phyloP scores from a whole-genome alignment of 2,888 invertebrate genomes.

The Dasysyrphus albostriatus region DNA sequence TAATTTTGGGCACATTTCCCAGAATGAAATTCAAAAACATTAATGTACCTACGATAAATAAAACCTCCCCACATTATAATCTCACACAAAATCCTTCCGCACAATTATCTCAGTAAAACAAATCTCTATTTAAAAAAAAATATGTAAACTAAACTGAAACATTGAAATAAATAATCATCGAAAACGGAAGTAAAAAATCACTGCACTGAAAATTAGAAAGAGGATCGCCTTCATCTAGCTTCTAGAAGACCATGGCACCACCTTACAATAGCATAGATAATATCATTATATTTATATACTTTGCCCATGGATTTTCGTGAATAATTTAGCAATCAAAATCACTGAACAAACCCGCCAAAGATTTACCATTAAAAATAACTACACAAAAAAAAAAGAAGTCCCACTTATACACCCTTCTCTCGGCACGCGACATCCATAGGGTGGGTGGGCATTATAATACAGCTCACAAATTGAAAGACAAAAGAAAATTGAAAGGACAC shows the following conservation, averaged over 20 bases:
- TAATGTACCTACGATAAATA: neutral
- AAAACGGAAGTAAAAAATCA: conserved; percentile 69
- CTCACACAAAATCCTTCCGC: conserved; percentile 14
- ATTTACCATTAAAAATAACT: conserved; percentile 61
- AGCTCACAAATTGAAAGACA: conserved; percentile 71
- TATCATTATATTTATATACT: conserved; percentile 56
- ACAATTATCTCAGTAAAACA: conserved; percentile 50
- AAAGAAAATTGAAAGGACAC: conserved; percentile 72
- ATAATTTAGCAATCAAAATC: conserved; percentile 74
- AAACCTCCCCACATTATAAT: conserved; percentile 1
- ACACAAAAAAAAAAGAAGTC: neutral
- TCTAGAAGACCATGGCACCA: neutral
- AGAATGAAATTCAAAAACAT: neutral
- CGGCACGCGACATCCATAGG: conserved; percentile 11
- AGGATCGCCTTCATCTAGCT: neutral
- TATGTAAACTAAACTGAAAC: conserved; percentile 51
- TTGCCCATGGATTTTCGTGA: conserved; percentile 56
- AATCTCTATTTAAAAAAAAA: conserved; percentile 36
- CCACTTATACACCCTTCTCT: neutral
- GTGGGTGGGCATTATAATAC: neutral
- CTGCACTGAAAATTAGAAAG: conserved; percentile 45
- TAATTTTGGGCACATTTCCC: neutral
- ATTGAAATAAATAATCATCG: conserved; percentile 62
- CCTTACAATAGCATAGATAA: conserved; percentile 56
- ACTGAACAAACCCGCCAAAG: conserved; percentile 58